phyloP scores from a whole-genome alignment of 2,888 invertebrate species.

The Chloroclysta siterata region DNA sequence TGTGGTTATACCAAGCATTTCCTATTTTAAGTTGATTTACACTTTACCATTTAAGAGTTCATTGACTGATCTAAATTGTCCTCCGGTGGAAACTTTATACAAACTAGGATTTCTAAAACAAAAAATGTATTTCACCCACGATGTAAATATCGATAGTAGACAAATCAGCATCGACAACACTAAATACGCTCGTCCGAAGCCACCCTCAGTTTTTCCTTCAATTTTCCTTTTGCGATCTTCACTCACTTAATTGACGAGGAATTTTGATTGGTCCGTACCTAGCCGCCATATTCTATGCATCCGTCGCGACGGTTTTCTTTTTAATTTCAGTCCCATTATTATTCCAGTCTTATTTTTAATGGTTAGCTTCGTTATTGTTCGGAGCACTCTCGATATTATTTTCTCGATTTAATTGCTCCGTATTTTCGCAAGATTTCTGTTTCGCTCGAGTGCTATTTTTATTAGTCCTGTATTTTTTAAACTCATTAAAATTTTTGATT shows the following conservation, averaged over 20 bases:
- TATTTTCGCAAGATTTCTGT: conserved; percentile 57
- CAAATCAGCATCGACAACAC: conserved; percentile 12
- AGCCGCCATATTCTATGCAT: conserved; percentile 79
- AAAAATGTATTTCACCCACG: not conserved
- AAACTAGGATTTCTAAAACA: not conserved
- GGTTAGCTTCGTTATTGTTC: conserved; percentile 81
- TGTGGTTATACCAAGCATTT: too few species aligned
- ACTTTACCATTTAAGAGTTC: too few species aligned
- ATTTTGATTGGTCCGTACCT: conserved; percentile 81
- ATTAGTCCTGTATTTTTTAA: conserved; percentile 50
- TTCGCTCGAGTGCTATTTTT: conserved; percentile 56
- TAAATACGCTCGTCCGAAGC: conserved; percentile 52
- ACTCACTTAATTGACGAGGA: conserved; percentile 83
- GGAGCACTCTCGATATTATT: conserved; percentile 73
- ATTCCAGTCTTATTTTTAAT: conserved; percentile 83
- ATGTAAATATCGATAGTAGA: not conserved
- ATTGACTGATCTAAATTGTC: too few species aligned
- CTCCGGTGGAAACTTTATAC: not conserved
- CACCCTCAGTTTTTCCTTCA: conserved; percentile 82
- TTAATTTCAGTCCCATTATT: conserved; percentile 75
- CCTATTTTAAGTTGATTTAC: too few species aligned
- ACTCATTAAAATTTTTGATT: conserved; percentile 53
- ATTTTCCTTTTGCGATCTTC: conserved; percentile 84
- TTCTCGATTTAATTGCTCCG: conserved; percentile 73
- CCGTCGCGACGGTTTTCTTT: conserved; percentile 66